Conservation (phyloP, 53 echinoderm and acorn worm genomes). For the Echinarachnius parma region DNA sequence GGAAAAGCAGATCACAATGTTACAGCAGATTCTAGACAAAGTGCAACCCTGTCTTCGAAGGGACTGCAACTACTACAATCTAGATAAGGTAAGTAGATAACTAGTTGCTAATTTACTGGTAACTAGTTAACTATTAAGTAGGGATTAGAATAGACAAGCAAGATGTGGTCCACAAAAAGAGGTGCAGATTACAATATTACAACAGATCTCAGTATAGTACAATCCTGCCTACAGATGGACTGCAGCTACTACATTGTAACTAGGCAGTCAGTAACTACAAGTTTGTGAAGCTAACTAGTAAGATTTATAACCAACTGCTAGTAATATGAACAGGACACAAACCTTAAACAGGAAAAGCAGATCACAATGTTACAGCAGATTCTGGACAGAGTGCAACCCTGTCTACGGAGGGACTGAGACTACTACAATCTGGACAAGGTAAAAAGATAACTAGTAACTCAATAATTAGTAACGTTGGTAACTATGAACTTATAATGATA, state of each 20-base stretch:
- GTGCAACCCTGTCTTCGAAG: slow-evolving; percentile 86
- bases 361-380: slow-evolving; percentile 90
- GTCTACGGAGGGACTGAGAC: slow-evolving; percentile 87
- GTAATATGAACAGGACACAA: too few species aligned
- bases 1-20: slow-evolving; percentile 92
- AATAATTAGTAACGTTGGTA: background rate
- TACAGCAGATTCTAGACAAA: slow-evolving; percentile 89
- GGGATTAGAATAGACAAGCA: too few species aligned
- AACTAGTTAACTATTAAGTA: background rate
- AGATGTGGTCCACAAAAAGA: too few species aligned
- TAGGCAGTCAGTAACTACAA: too few species aligned
- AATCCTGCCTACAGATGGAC: too few species aligned
- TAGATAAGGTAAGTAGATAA: slow-evolving; percentile 61
- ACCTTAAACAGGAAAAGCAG: slow-evolving; percentile 97
- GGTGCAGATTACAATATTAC: too few species aligned
- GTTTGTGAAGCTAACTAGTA: too few species aligned
- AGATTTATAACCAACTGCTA: too few species aligned
- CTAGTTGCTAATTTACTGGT: background rate
- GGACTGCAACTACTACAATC: slow-evolving; percentile 91
- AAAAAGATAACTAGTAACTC: background rate
- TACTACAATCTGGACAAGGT: slow-evolving; percentile 89
- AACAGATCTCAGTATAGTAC: too few species aligned
- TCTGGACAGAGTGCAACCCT: slow-evolving; percentile 86
- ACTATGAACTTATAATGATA: too few species aligned
- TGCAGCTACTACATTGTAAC: too few species aligned